Percentiles rank a stretch among this genome's conserved stretches.
Evolutionary conservation across 2,797 vertebrate genomes (phyloP).

Genomic region (Paratrypauchen microcephalus): DNA sequence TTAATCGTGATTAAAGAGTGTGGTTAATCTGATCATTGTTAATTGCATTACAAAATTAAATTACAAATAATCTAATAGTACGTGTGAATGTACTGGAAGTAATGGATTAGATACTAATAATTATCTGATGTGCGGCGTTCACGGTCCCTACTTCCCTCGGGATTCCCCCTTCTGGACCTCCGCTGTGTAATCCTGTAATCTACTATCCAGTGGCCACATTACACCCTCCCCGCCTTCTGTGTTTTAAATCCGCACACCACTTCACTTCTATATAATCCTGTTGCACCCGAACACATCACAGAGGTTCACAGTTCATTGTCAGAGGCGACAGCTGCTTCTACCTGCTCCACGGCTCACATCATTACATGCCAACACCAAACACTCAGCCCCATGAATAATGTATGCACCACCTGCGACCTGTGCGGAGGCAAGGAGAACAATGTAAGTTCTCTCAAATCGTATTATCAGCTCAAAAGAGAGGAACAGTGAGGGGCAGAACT

Average conservation of each 20-base stretch:
- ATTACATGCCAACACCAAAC: conserved; percentile 38
- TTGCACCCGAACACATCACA: conserved; percentile 27
- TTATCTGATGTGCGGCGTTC: background rate
- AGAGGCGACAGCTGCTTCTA: conserved; percentile 37
- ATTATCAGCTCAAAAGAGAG: conserved; percentile 14
- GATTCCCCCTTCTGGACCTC: conserved; percentile 29
- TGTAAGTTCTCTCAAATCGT: conserved; percentile 12
- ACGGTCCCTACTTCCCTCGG: background rate
- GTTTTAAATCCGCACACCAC: conserved; percentile 34
- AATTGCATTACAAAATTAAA: too few relatives aligned
- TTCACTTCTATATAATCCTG: conserved; percentile 32
- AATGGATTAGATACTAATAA: too few relatives aligned
- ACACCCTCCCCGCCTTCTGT: conserved; percentile 12
- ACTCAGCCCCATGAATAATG: conserved; percentile 52
- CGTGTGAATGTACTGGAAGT: too few relatives aligned
- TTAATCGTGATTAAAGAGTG: too few relatives aligned
- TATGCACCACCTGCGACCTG: conserved; percentile 41
- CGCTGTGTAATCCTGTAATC: conserved; percentile 61
- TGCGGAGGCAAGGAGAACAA: conserved; percentile 13
- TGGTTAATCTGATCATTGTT: too few relatives aligned
- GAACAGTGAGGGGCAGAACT: background rate
- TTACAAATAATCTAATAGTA: too few relatives aligned
- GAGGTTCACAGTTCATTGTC: conserved; percentile 28
- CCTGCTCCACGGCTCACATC: conserved; percentile 33
- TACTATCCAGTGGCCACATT: conserved; percentile 15